Conservation (phyloP, 1,140 invertebrate species). For the Orussus abietinus region DNA sequence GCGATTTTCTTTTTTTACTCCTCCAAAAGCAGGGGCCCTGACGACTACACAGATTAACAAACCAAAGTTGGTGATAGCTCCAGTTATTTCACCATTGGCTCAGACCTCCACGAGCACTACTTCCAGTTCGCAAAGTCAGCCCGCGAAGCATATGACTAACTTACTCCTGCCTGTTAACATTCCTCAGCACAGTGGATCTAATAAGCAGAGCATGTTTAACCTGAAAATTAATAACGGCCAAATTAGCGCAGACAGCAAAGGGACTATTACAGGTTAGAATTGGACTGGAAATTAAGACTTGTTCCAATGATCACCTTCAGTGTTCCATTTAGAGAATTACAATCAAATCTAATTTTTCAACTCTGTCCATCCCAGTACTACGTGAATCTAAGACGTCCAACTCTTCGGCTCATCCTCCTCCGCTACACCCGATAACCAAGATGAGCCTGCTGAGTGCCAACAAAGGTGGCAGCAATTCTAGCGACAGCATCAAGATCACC, state of each 20-base stretch:
- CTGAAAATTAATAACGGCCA: slow-evolving; percentile 57
- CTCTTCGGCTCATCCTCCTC: slow-evolving; percentile 43
- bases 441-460: slow-evolving; percentile 39
- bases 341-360: too few relatives aligned
- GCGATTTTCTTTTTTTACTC: too few relatives aligned
- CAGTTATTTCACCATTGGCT: slow-evolving; percentile 46
- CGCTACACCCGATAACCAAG: slow-evolving; percentile 49
- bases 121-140: slow-evolving; percentile 42
- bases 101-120: slow-evolving; percentile 47
- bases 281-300: too few relatives aligned
- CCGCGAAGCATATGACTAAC: slow-evolving; percentile 48
- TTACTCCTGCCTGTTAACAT: slow-evolving; percentile 52
- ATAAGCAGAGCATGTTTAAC: slow-evolving; percentile 54
- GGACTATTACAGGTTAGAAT: slow-evolving; percentile 51
- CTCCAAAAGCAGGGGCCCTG: slow-evolving; percentile 27
- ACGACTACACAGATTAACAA: slow-evolving; percentile 45
- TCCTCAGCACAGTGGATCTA: slow-evolving; percentile 37
- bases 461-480: slow-evolving; percentile 34
- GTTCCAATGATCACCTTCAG: too few relatives aligned
- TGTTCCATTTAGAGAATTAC: too few relatives aligned
- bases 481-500: slow-evolving; percentile 48
- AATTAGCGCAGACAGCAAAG: slow-evolving; percentile 49
- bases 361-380: slow-evolving; percentile 37
- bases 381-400: slow-evolving; percentile 48
- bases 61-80: slow-evolving; percentile 53